Evolutionary conservation across 2,888 invertebrate species (phyloP).

Genomic region (Sphaerophoria taeniata): DNA sequence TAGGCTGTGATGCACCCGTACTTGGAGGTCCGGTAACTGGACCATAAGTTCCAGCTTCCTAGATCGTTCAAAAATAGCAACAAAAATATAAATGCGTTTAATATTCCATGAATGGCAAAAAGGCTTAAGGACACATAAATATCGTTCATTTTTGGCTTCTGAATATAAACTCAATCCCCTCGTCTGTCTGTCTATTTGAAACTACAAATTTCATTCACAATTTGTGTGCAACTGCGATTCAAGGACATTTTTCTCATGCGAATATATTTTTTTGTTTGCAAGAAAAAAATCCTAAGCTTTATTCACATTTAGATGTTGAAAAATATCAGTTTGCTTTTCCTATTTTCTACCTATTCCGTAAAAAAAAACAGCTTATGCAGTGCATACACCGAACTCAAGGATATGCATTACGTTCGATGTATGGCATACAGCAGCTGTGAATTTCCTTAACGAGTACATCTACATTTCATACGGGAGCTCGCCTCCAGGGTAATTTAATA

Average conservation of each 20-base stretch:
- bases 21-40: constrained; percentile 80
- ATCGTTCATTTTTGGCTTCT: neutral
- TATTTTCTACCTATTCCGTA: neutral
- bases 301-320: neutral
- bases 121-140: neutral
- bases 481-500: constrained; percentile 58
- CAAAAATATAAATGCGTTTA: constrained; percentile 1
- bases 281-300: neutral
- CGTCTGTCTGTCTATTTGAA: constrained; percentile 4
- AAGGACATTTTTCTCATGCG: neutral
- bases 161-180: constrained; percentile 14
- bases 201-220: neutral
- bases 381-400: neutral
- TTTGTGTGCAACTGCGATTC: constrained; percentile 12
- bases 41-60: constrained; percentile 83
- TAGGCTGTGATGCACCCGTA: constrained; percentile 83
- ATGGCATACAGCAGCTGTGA: constrained; percentile 34
- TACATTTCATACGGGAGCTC: constrained; percentile 19
- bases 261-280: neutral
- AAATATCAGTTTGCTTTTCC: neutral
- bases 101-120: constrained; percentile 18
- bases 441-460: constrained; percentile 42
- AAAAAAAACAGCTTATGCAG: neutral
- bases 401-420: constrained; percentile 35
- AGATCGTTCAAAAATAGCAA: constrained; percentile 48